Evolutionary conservation across 1,140 invertebrate species (phyloP), one percentile per base, ranked within the genome.

Genomic region (Drosophila lini): DNA sequence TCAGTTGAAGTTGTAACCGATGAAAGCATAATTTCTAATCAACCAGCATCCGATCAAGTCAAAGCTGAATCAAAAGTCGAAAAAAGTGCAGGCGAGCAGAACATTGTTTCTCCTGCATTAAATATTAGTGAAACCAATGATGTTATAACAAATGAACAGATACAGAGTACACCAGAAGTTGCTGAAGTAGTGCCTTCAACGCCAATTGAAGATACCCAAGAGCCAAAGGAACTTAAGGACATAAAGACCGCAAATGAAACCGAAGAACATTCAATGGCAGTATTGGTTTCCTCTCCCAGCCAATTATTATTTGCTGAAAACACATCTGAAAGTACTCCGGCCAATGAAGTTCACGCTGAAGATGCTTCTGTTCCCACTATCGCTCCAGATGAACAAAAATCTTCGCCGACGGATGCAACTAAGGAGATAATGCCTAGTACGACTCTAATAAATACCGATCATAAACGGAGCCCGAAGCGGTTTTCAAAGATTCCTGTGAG

Each of bases 401-500:
- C 41, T 34, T 6, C 11, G 3, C 4, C 32, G 4, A 16, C 11
- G n/a, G 9, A 1, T 1, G 4, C 41, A n/a, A 25, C 8, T 8
- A 2, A 32, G 9, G 53, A 44, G 8, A 2, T n/a, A 15, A 32
- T 19, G 0, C 36, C 52, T 9, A 60, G 19, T 16, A 58, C n/a
- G 0, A 19, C 53, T 10, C 7, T 31, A 10, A 50, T 42, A 45
- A 10, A 28, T 1, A 8, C 13, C 11, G 60, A 61, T 7, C 45
- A 69, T 1, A 80, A 77, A 36, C 62, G 60, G 2, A 81, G 59
- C 50, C 61, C 62, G 0, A 91, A 75, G 9, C 74, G 70, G n/a
- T 58, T 83, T 28, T 91, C 89, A 0, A 91, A 83, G 42, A 91
- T 91, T 53, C 89, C 89, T 1, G 77, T 91, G 1, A 71, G 89